Base-by-base conservation (phyloP, 2,113 vertebrate genomes). In the Eudyptes chrysolophus region DNA sequence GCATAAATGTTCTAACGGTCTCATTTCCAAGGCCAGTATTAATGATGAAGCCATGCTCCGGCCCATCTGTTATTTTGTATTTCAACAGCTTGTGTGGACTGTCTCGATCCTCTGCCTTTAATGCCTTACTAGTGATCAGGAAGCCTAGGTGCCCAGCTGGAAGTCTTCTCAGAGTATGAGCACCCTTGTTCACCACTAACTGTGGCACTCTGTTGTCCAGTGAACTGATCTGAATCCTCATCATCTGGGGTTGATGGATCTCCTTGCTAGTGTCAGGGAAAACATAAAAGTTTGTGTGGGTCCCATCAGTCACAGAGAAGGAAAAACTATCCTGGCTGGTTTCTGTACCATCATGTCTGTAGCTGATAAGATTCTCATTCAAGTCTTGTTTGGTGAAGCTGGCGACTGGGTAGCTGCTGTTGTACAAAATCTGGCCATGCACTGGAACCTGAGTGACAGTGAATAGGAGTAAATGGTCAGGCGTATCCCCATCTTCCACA, bases 41-140 rank as follows among this genome's bases (percentile, higher is more conserved):
- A 30, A 98, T 90, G 81, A 99, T 92, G 96, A 97, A 98, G 70
- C 99, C 99, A 32, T 99, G 98, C 29, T 93, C 94, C 2, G 98
- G 99, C 30, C 97, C 95, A 76, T 98, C 97, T 9, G 95, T 98
- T 78, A 99, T 95, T 36, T 55, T 92, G 93, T 99, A 99, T 92
- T 98, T 99, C 70, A 99, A 96, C n/a, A 98, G 74, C 46, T 94
- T 98, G 51, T 98, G 97, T 19, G 89, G 89, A 54, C 95, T 97
- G 57, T 97, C 98, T 84, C 55, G 34, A 76, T 97, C 90, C 77
- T 96, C 96, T 82, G 96, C 95, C 84, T 96, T 98, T n/a, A 98
- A 89, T 26, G 64, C 90, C 51, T 97, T 97, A 74, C 87, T 98
- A 48, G 96, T 98, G 54, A 98, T 97, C 40, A 98, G 64, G 90